A percentile compares a stretch with the other conserved stretches of the same genome.
Evolutionary conservation across 2,797 vertebrate genomes (phyloP).

Genomic region (Sebastes baramenuke): DNA sequence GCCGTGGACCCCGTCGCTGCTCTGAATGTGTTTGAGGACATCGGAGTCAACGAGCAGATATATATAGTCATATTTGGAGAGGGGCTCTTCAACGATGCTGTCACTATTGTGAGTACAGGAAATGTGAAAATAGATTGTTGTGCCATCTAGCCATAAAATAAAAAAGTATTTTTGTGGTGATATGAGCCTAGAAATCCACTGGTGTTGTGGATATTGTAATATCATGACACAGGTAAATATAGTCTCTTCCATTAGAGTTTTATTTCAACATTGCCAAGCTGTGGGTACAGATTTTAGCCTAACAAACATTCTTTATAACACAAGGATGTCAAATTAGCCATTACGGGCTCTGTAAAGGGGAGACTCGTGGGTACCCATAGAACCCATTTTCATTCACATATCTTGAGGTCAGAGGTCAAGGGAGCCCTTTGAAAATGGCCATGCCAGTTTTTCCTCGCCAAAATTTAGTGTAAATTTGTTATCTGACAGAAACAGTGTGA

Average conservation of each 20-base stretch:
- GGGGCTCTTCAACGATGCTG: constrained; percentile 92
- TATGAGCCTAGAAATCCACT: neutral
- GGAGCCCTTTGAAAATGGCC: too few species aligned
- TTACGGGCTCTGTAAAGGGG: neutral
- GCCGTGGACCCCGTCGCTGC: constrained; percentile 93
- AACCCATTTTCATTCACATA: too few species aligned
- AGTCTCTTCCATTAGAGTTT: neutral
- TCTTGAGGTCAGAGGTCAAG: too few species aligned
- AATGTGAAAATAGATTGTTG: neutral
- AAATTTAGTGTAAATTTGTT: neutral
- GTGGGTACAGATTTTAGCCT: neutral
- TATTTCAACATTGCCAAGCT: neutral
- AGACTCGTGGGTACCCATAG: too few species aligned
- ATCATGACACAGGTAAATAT: neutral
- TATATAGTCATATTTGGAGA: constrained; percentile 95
- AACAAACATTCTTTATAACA: neutral
- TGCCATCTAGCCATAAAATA: neutral
- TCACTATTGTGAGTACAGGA: constrained; percentile 89
- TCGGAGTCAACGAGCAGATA: constrained; percentile 92
- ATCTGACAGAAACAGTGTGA: neutral
- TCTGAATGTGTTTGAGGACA: constrained; percentile 92
- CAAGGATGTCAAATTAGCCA: neutral
- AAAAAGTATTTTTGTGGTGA: neutral
- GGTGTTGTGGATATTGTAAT: neutral
- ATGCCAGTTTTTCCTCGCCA: too few species aligned